phyloP scores from a whole-genome alignment of 2,888 invertebrate species.

The Notodonta dromedarius region DNA sequence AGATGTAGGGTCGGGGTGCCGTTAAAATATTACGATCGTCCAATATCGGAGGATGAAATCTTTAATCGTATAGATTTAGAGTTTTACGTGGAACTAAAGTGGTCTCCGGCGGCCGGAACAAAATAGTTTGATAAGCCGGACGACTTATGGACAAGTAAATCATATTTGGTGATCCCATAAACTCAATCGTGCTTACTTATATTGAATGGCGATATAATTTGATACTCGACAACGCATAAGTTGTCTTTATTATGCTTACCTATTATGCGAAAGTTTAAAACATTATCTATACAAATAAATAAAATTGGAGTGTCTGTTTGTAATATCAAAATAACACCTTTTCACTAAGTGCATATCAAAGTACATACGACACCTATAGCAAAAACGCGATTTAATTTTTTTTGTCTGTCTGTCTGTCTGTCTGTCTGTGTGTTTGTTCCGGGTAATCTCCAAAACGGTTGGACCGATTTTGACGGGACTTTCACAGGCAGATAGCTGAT shows the following conservation, averaged over 20 bases:
- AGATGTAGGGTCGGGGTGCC: slow-evolving; percentile 65
- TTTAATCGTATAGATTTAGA: slow-evolving; percentile 70
- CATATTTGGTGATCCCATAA: slow-evolving; percentile 54
- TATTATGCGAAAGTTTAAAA: not conserved
- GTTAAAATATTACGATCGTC: slow-evolving; percentile 82
- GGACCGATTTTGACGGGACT: no score
- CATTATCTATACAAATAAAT: no score
- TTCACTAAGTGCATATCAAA: no score
- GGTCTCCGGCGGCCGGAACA: slow-evolving; percentile 53
- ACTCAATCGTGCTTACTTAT: slow-evolving; percentile 60
- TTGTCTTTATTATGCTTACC: not conserved
- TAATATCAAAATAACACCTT: no score
- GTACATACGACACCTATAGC: no score
- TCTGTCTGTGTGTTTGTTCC: no score
- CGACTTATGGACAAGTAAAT: slow-evolving; percentile 60
- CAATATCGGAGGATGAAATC: slow-evolving; percentile 78
- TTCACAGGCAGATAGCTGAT: no score
- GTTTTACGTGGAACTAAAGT: slow-evolving; percentile 66
- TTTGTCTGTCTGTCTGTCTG: no score
- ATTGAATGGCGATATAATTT: slow-evolving; percentile 8
- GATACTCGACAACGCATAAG: not conserved
- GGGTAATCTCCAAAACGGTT: no score
- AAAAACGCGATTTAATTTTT: no score
- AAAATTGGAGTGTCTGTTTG: no score
- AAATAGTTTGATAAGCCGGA: slow-evolving; percentile 62